These are phyloP conservation scores for Halichondria panicea DNA, from an alignment of 37 sponge, comb jelly and placozoan species.

Conservation along the genomic window DNA sequence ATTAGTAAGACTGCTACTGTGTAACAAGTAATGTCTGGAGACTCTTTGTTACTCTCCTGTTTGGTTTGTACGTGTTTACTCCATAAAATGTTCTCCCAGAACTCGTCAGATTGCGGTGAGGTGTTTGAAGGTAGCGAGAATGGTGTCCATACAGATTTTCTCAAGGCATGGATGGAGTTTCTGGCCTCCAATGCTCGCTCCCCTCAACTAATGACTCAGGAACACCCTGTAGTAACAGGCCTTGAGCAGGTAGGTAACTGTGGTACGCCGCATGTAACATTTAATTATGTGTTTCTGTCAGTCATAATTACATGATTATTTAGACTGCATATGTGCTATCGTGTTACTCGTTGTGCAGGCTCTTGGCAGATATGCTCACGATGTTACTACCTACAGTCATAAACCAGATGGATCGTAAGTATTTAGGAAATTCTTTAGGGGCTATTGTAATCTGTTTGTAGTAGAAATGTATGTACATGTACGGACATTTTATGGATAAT, in stretches of 20 bases:
- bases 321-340: not conserved
- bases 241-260: slow-evolving; percentile 87
- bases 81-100: too few relatives aligned
- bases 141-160: slow-evolving; percentile 6
- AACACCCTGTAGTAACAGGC: slow-evolving; percentile 62
- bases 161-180: slow-evolving; percentile 33
- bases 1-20: not conserved
- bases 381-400: slow-evolving; percentile 50
- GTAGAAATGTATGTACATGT: not conserved
- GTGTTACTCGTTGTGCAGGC: slow-evolving; percentile 31
- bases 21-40: not conserved
- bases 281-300: not conserved
- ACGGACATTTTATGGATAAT: not conserved
- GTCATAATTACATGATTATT: not conserved
- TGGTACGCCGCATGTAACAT: not conserved
- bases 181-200: slow-evolving; percentile 67
- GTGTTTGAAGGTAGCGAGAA: not conserved
- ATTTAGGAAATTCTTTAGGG: not conserved
- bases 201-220: slow-evolving; percentile 69
- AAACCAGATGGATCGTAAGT: slow-evolving; percentile 67
- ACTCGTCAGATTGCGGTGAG: not conserved
- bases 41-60: not conserved
- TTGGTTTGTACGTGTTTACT: too few relatives aligned
- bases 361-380: slow-evolving; percentile 53
- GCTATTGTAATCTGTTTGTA: not conserved